These are phyloP conservation scores for Conus canariensis DNA, from an alignment of 2,888 invertebrate species.

Conservation along the genomic window DNA sequence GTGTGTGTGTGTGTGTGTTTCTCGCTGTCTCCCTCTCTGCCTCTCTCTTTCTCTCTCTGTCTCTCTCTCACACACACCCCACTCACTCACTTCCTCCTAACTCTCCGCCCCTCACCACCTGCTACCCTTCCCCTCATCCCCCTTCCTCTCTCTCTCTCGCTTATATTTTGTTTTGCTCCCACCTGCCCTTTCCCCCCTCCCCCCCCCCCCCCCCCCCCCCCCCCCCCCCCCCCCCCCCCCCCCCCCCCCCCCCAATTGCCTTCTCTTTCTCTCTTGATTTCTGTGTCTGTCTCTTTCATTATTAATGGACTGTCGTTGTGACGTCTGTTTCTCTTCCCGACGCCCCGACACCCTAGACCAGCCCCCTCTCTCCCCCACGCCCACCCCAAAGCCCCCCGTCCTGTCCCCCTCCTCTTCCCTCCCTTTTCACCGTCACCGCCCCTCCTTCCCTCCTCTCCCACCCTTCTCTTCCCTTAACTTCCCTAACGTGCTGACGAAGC, in stretches of 20 bases:
- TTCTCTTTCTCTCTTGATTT: background rate
- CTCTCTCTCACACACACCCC: background rate
- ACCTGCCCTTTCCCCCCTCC: background rate
- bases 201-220: background rate
- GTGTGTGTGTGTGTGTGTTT: no score
- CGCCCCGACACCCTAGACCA: background rate
- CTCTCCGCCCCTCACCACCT: background rate
- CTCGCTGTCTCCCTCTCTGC: background rate
- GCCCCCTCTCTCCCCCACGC: background rate
- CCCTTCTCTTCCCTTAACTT: background rate
- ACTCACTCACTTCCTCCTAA: background rate
- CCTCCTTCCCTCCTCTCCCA: background rate
- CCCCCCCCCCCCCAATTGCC: background rate
- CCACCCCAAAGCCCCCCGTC: background rate
- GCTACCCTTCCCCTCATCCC: background rate
- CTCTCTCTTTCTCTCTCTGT: background rate
- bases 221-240: background rate
- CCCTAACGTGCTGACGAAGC: background rate
- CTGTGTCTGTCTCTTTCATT: background rate
- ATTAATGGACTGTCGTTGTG: conserved; percentile 2
- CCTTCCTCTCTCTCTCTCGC: conserved; percentile 9
- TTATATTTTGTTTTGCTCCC: background rate
- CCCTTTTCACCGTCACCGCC: background rate
- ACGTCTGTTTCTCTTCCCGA: background rate
- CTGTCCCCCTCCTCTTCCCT: background rate